Base-by-base conservation (phyloP, 1,140 invertebrate genomes). In the Macrosteles quadrilineatus region DNA sequence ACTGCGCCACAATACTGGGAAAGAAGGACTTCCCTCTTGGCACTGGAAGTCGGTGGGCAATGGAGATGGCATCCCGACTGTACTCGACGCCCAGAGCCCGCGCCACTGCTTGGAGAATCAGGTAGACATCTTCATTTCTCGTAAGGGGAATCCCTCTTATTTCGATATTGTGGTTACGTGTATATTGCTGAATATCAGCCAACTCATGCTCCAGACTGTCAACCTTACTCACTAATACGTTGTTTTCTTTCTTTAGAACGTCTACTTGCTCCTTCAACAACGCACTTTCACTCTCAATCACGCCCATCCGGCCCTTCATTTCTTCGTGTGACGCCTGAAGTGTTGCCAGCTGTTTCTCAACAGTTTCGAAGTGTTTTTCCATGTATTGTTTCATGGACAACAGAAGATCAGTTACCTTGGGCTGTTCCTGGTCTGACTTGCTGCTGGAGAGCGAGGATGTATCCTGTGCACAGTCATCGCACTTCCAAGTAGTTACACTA, bases 131-230 rank as follows among this genome's bases (percentile, higher is more conserved):
- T 64, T 17, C 62, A 64, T 64, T 64, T 12, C 4, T 9, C 3
- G 62, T 9, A 29, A 25, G 17, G 12, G 62, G 62, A 30, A 64
- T 19, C 4, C 62, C 62, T 12, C 21, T 64, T 9, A 64, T 64
- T 64, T 64, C 62, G 17, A 64, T 27, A 64, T 64, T 64, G 17
- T 32, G 31, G 30, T 30, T 64, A 14, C 12, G 4, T 17, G 62
- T 29, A 17, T 30, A 25, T 30, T 64, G 23, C 21, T 64, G 21
- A 9, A 64, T 32, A 29, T 27, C 62, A 4, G n/a, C 6, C 21
- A 64, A 4, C 9, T 64, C 12, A 30, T 30, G 25, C 30, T 64
- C 6, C 12, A 64, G 23, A 30, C 30, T 30, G 27, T 30, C 9
- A 11, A 64, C 31, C 17, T 11, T 64, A 17, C 32, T 30, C 62